phyloP scores from a whole-genome alignment of 2,888 invertebrate species.

The Drosophila kuntzei region DNA sequence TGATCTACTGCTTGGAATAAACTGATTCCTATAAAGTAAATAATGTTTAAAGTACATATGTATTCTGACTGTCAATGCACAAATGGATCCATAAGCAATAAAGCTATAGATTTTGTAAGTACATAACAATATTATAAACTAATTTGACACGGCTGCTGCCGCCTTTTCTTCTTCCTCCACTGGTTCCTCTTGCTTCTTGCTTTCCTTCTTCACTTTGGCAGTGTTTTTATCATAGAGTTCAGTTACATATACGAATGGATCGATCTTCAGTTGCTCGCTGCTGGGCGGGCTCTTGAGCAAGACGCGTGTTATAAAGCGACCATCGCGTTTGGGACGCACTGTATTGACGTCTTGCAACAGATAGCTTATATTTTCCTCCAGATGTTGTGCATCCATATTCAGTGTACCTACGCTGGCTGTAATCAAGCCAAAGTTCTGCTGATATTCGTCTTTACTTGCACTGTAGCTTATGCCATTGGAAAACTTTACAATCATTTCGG shows the following conservation, averaged over 20 bases:
- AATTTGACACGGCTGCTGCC: constrained; percentile 56
- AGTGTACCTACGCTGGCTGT: constrained; percentile 90
- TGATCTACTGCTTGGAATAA: constrained; percentile 24
- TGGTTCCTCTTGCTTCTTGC: constrained; percentile 37
- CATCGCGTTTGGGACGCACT: constrained; percentile 89
- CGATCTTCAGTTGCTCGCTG: constrained; percentile 89
- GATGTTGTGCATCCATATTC: constrained; percentile 89
- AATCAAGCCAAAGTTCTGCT: constrained; percentile 90
- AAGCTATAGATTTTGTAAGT: constrained; percentile 43
- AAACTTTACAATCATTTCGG: constrained; percentile 88
- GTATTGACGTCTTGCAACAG: constrained; percentile 89
- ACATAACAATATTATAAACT: constrained; percentile 44
- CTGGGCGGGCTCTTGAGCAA: constrained; percentile 88
- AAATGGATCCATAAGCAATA: constrained; percentile 51
- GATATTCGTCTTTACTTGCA: constrained; percentile 89
- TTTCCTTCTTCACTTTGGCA: constrained; percentile 39
- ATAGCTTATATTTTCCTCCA: constrained; percentile 90
- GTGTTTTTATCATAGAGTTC: constrained; percentile 73
- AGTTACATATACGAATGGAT: constrained; percentile 87
- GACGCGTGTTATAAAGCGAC: constrained; percentile 90
- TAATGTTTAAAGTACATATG: constrained; percentile 36
- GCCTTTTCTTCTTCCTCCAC: constrained; percentile 31
- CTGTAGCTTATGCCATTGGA: constrained; percentile 90
- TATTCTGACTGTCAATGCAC: constrained; percentile 50
- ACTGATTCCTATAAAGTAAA: constrained; percentile 19